Conservation (phyloP, 2,888 invertebrate genomes). For the Prosopocoilus inquinatus region DNA sequence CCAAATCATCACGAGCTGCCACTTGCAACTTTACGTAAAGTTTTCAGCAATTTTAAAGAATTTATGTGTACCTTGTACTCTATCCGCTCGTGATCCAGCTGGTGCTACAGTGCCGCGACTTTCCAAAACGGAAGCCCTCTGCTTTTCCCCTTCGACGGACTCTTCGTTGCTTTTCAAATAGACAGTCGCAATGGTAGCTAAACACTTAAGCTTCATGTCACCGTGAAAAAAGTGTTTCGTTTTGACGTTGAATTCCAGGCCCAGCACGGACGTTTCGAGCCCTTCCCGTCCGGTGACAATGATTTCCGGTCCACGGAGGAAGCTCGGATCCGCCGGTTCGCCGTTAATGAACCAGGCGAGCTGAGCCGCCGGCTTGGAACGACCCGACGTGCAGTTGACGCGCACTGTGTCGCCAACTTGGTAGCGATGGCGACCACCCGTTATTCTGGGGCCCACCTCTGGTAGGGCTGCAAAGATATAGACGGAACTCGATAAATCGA, state of each 20-base stretch:
- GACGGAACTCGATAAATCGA: conserved; percentile 3
- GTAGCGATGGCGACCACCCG: conserved; percentile 76
- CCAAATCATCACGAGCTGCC: too few relatives aligned
- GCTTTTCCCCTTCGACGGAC: conserved; percentile 76
- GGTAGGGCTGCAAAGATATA: conserved; percentile 65
- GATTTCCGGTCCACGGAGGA: conserved; percentile 54
- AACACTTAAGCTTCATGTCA: conserved; percentile 85
- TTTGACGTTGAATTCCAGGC: conserved; percentile 77
- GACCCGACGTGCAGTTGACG: conserved; percentile 81
- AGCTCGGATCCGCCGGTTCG: conserved; percentile 59
- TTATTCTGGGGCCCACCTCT: conserved; percentile 77
- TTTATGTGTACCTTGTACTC: conserved; percentile 63
- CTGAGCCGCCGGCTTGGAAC: conserved; percentile 78
- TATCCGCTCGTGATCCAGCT: conserved; percentile 66
- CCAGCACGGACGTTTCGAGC: conserved; percentile 75
- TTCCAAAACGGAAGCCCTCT: conserved; percentile 73
- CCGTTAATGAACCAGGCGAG: conserved; percentile 88
- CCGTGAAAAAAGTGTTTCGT: conserved; percentile 79
- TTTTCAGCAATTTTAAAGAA: too few relatives aligned
- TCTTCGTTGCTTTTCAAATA: conserved; percentile 88
- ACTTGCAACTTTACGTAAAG: too few relatives aligned
- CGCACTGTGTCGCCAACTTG: conserved; percentile 78
- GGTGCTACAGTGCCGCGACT: conserved; percentile 68
- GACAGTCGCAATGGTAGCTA: conserved; percentile 82
- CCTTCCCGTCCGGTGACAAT: conserved; percentile 60